A percentile compares a stretch with the other conserved stretches of the same genome.
Evolutionary conservation across 2,113 vertebrate species (phyloP).

Genomic region (Chlamydotis undulata): DNA sequence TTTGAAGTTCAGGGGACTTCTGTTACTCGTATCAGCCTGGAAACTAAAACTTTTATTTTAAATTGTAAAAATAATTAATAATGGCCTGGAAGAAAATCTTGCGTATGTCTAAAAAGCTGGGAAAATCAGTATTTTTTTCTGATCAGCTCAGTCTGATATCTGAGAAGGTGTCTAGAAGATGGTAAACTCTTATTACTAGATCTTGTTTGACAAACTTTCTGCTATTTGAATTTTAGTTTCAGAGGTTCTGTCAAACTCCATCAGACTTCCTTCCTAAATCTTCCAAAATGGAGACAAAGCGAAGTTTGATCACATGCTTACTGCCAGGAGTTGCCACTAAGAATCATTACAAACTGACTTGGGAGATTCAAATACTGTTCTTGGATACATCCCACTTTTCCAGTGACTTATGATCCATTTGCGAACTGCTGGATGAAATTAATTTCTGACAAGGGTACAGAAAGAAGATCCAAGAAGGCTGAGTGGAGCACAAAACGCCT

Average conservation of each 20-base stretch:
- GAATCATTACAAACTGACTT: background rate
- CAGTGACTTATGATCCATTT: background rate
- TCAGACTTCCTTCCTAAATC: background rate
- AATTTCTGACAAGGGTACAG: background rate
- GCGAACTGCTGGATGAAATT: background rate
- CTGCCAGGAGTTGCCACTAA: background rate
- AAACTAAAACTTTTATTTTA: background rate
- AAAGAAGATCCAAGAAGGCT: background rate
- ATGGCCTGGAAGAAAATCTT: background rate
- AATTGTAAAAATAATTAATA: background rate
- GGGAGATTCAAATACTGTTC: background rate
- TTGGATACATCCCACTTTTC: background rate
- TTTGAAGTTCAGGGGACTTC: background rate
- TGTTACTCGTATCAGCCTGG: background rate
- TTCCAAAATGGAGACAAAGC: background rate
- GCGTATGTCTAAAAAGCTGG: background rate
- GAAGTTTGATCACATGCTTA: background rate
- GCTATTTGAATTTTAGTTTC: background rate
- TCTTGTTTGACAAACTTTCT: background rate
- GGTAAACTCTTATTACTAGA: background rate
- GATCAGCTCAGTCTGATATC: background rate
- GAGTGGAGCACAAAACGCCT: background rate
- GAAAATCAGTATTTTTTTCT: background rate
- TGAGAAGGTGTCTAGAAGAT: background rate
- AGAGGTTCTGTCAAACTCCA: background rate